Conservation (phyloP, 2,113 vertebrate genomes). For the Dicrurus megarhynchus region DNA sequence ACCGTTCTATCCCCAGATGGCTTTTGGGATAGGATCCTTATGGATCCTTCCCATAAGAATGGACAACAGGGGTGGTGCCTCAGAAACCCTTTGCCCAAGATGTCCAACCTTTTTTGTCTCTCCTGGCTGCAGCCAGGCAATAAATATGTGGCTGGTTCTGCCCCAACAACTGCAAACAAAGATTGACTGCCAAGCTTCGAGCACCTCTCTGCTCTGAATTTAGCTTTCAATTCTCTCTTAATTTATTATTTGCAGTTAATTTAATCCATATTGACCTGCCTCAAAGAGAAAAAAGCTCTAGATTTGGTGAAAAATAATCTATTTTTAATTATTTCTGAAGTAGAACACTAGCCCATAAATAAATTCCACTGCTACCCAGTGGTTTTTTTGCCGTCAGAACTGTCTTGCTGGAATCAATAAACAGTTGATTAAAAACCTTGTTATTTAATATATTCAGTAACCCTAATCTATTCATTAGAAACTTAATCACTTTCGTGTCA, state of each 20-base stretch:
- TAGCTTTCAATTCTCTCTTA: slow-evolving; percentile 35
- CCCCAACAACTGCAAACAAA: neutral
- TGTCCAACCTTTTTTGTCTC: neutral
- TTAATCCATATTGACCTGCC: slow-evolving; percentile 55
- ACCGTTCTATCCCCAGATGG: accelerated
- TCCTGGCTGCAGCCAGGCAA: neutral
- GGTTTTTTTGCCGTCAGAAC: slow-evolving; percentile 45
- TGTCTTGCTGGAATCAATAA: slow-evolving; percentile 76
- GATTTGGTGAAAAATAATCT: slow-evolving; percentile 72
- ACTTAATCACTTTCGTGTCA: slow-evolving; percentile 78
- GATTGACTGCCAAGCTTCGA: neutral
- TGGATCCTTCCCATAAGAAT: neutral
- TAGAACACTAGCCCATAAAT: slow-evolving; percentile 30
- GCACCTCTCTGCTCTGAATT: slow-evolving; percentile 15
- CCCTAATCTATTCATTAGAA: slow-evolving; percentile 75
- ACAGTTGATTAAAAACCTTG: slow-evolving; percentile 74
- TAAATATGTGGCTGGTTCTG: neutral
- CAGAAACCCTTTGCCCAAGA: neutral
- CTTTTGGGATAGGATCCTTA: neutral
- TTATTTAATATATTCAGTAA: slow-evolving; percentile 76
- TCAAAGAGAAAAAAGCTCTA: slow-evolving; percentile 26
- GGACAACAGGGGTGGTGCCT: neutral
- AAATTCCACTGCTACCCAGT: slow-evolving; percentile 21
- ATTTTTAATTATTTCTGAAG: slow-evolving; percentile 67
- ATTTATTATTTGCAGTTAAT: slow-evolving; percentile 65